Conservation (phyloP, 2,113 vertebrate species). For the Arizona elegans region DNA sequence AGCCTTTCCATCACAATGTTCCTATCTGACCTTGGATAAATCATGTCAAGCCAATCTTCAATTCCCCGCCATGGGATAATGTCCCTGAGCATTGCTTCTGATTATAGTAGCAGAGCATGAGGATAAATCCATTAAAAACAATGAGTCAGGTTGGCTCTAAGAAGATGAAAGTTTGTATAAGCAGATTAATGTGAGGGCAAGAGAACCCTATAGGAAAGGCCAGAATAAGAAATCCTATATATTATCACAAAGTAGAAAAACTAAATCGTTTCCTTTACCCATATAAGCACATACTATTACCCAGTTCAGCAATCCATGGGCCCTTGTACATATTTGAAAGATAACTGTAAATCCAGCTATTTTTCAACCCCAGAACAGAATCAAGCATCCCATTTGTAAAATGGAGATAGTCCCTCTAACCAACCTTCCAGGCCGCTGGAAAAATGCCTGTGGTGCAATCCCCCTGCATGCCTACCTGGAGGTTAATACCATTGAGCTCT, state of each 20-base stretch:
- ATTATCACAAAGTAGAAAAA: background rate
- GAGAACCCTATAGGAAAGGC: background rate
- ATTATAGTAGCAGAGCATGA: constrained; percentile 1
- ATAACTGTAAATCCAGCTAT: background rate
- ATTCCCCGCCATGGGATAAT: background rate
- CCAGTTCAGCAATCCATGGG: background rate
- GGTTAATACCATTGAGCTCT: background rate
- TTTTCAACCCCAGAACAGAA: background rate
- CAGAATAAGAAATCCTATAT: background rate
- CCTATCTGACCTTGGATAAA: constrained; percentile 2
- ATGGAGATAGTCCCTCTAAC: background rate
- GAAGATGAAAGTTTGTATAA: constrained; percentile 2
- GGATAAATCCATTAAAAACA: constrained; percentile 1
- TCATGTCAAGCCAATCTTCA: background rate
- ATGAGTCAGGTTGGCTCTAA: constrained; percentile 23
- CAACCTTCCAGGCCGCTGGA: background rate
- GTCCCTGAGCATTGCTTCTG: background rate
- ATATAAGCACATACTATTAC: background rate
- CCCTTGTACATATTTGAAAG: background rate
- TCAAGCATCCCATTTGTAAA: background rate
- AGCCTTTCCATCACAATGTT: background rate
- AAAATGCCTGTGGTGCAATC: background rate
- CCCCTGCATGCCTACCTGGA: background rate
- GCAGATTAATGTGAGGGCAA: background rate
- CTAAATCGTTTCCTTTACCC: too few relatives aligned